Evolutionary conservation across 2,888 invertebrate species (phyloP).

Genomic region (Heliconius erato): DNA sequence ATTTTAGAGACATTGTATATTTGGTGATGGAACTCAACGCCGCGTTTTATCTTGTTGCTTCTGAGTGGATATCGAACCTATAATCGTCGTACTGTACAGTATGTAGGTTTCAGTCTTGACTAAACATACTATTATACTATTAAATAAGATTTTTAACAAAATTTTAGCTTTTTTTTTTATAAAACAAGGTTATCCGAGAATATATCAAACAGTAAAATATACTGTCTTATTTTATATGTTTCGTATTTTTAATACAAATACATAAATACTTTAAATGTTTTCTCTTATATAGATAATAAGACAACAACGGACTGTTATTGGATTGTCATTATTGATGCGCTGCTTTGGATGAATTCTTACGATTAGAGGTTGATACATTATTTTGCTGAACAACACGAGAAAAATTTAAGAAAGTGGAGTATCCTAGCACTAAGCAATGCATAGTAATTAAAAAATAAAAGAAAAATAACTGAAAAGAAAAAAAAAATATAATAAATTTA

Average conservation of each 20-base stretch:
- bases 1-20: too few relatives aligned
- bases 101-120: too few relatives aligned
- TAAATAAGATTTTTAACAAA: not conserved
- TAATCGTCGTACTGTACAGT: too few relatives aligned
- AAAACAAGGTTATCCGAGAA: slow-evolving; percentile 12
- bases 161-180: not conserved
- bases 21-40: too few relatives aligned
- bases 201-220: slow-evolving; percentile 3
- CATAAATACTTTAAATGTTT: not conserved
- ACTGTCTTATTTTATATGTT: not conserved
- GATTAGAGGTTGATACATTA: too few relatives aligned
- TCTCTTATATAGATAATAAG: not conserved
- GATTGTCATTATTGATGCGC: too few relatives aligned
- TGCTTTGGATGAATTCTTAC: too few relatives aligned
- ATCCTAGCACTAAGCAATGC: not conserved
- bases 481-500: slow-evolving; percentile 4
- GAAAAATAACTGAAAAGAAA: not conserved
- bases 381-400: too few relatives aligned
- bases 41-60: too few relatives aligned
- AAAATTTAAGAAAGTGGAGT: not conserved
- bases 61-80: too few relatives aligned
- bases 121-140: not conserved
- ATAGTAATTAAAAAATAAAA: too few relatives aligned
- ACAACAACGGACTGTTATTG: not conserved
- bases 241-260: not conserved